These are phyloP conservation scores for Petrocephalus zakoni DNA, from an alignment of 2,113 vertebrate genomes.

Conservation along the genomic window DNA sequence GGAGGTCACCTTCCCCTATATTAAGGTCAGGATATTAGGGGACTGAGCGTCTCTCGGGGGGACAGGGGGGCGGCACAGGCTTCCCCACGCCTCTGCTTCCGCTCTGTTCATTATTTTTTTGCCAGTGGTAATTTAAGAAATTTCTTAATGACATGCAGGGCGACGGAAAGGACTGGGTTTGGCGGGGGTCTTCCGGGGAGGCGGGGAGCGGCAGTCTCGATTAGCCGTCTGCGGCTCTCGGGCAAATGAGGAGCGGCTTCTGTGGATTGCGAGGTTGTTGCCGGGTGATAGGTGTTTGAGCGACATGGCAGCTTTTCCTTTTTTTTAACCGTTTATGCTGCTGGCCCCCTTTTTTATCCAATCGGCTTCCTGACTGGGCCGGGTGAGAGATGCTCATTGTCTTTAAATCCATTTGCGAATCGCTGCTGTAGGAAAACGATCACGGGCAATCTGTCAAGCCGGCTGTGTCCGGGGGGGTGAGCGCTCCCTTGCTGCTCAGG, in stretches of 20 bases:
- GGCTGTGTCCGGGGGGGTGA: neutral
- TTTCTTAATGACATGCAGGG: slow-evolving; percentile 52
- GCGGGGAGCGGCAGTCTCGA: slow-evolving; percentile 49
- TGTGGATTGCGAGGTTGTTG: neutral
- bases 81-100: neutral
- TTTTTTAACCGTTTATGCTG: neutral
- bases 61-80: neutral
- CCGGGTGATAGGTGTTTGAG: neutral
- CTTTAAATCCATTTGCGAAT: slow-evolving; percentile 6
- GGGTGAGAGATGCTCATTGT: neutral
- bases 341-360: neutral
- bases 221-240: slow-evolving; percentile 43
- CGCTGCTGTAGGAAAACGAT: neutral
- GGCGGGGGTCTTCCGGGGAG: slow-evolving; percentile 30
- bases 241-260: neutral
- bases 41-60: neutral
- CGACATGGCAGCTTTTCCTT: neutral
- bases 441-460: neutral
- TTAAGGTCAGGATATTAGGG: neutral
- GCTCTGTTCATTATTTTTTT: neutral
- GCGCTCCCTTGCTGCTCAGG: neutral
- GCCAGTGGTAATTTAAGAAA: slow-evolving; percentile 52
- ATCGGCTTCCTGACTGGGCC: neutral
- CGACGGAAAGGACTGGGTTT: slow-evolving; percentile 28
- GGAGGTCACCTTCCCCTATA: neutral